A percentile compares a stretch with the other conserved stretches of the same genome.
Conservation (phyloP, 2,888 invertebrate genomes). For the Phrixothrix hirtus region DNA sequence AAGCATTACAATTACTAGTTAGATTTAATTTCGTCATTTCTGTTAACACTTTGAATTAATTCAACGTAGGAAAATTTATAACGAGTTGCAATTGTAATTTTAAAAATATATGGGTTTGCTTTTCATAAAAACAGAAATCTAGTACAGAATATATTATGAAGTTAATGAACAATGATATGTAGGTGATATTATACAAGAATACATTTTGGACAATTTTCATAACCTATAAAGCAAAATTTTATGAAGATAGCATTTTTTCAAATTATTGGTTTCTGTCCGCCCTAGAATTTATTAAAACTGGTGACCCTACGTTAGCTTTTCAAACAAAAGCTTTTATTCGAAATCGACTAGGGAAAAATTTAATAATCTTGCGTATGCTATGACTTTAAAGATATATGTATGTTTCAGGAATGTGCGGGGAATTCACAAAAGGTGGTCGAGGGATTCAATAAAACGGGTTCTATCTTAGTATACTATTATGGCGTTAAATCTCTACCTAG, state of each 20-base stretch:
- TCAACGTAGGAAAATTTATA: too few species aligned
- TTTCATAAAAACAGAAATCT: too few species aligned
- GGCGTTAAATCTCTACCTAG: conserved; percentile 21
- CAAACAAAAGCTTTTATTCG: conserved; percentile 29
- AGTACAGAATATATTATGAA: too few species aligned
- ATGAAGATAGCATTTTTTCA: conserved; percentile 7
- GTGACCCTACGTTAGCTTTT: conserved; percentile 21
- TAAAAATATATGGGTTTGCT: not conserved
- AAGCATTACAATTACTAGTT: too few species aligned
- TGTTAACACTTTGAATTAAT: too few species aligned
- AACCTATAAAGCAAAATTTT: not conserved
- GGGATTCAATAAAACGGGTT: conserved; percentile 27
- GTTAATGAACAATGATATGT: not conserved
- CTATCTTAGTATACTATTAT: conserved; percentile 23
- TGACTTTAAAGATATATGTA: conserved; percentile 33
- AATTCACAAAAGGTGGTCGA: conserved; percentile 32
- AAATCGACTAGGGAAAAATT: conserved; percentile 32
- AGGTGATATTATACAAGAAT: too few species aligned
- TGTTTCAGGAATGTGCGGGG: conserved; percentile 30
- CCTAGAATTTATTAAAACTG: conserved; percentile 22
- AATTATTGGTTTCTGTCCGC: conserved; percentile 13
- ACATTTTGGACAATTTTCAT: too few species aligned
- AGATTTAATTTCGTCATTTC: too few species aligned
- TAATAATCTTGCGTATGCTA: conserved; percentile 32
- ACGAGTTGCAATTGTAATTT: not conserved